These are phyloP conservation scores for Aradus depressus DNA, from an alignment of 2,888 invertebrate genomes.

Conservation along the genomic window DNA sequence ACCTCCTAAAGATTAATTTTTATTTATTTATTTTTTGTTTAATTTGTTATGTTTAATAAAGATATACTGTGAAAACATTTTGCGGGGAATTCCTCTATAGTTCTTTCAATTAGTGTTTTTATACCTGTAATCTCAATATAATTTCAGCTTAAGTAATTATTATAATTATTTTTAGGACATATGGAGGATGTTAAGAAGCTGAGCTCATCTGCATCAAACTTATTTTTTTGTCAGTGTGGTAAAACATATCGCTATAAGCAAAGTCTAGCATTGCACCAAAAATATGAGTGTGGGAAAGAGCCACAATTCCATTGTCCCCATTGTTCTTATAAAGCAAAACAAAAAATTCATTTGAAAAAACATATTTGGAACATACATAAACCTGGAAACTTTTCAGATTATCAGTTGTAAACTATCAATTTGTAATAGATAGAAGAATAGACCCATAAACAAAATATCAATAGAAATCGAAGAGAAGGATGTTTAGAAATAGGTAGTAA, in stretches of 20 bases:
- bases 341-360: constrained; percentile 29
- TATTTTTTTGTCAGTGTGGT: constrained; percentile 31
- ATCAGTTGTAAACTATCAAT: background rate
- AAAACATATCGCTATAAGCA: constrained; percentile 27
- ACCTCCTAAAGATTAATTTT: too few relatives aligned
- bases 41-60: too few relatives aligned
- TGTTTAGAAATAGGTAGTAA: too few relatives aligned
- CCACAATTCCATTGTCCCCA: constrained; percentile 38
- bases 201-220: background rate
- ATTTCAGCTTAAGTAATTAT: background rate
- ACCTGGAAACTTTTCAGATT: background rate
- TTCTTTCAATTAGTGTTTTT: too few relatives aligned
- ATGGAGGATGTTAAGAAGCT: background rate
- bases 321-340: constrained; percentile 39
- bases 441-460: too few relatives aligned
- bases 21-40: too few relatives aligned
- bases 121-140: too few relatives aligned
- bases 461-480: too few relatives aligned
- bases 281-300: constrained; percentile 26
- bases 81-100: too few relatives aligned
- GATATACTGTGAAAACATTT: too few relatives aligned
- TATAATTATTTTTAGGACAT: background rate
- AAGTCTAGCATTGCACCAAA: constrained; percentile 29
- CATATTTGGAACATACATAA: constrained; percentile 16
- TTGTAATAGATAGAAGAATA: too few relatives aligned